Conservation (phyloP, 2,797 vertebrate genomes). For the Bryconaethiops microstoma region DNA sequence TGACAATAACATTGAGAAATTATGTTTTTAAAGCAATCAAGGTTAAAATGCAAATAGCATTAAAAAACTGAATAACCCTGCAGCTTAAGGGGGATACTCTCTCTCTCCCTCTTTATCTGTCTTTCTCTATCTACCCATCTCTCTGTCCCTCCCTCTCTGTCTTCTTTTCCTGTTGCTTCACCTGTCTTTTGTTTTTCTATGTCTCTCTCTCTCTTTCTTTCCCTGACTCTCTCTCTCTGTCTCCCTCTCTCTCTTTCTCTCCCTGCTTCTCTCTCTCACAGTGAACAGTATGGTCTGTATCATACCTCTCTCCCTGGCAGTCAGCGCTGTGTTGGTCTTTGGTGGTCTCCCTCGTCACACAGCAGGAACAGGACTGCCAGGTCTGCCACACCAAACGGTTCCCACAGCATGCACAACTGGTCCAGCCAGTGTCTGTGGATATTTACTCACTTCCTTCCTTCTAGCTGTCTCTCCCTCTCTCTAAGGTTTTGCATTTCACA, state of each 20-base stretch:
- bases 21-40: neutral
- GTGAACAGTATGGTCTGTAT: neutral
- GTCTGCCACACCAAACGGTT: constrained; percentile 23
- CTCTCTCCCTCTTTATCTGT: neutral
- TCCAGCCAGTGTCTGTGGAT: constrained; percentile 43
- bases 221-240: neutral
- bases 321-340: constrained; percentile 19
- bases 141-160: neutral
- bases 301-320: constrained; percentile 41
- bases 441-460: constrained; percentile 28
- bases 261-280: neutral
- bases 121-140: too few species aligned
- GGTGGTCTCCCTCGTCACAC: neutral
- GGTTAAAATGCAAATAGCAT: neutral
- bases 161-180: too few species aligned
- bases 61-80: neutral
- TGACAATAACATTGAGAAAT: neutral
- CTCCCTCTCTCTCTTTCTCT: neutral
- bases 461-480: constrained; percentile 18
- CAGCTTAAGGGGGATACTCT: neutral
- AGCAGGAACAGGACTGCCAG: constrained; percentile 45
- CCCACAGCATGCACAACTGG: constrained; percentile 41
- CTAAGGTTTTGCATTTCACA: constrained; percentile 20
- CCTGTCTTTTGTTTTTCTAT: too few species aligned
- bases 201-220: too few species aligned